phyloP scores from a whole-genome alignment of 2,113 vertebrate genomes.

The Platichthys stellatus region DNA sequence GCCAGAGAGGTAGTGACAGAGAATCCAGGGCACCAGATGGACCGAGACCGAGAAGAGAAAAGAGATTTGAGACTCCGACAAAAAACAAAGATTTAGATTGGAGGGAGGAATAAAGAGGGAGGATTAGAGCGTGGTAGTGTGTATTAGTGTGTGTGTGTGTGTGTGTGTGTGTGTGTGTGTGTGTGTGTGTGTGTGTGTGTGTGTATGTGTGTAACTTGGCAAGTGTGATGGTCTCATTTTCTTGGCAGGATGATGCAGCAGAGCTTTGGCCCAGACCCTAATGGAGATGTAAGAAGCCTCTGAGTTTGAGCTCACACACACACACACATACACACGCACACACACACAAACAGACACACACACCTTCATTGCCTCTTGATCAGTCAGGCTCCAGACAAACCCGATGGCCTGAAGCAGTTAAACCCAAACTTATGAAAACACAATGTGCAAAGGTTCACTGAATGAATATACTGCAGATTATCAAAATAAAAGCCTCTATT shows the following conservation, averaged over 20 bases:
- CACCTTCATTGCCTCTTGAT: slow-evolving; percentile 14
- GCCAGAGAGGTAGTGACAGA: slow-evolving; percentile 20
- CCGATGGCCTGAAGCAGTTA: slow-evolving; percentile 32
- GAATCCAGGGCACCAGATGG: slow-evolving; percentile 62
- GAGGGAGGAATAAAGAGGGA: slow-evolving; percentile 49
- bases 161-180: no score
- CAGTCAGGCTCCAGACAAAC: slow-evolving; percentile 51
- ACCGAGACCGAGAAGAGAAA: slow-evolving; percentile 8
- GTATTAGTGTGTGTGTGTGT: background rate
- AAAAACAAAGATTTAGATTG: slow-evolving; percentile 55
- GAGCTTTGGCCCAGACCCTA: slow-evolving; percentile 65
- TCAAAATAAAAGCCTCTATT: no score
- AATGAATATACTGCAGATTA: background rate
- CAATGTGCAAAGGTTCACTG: background rate
- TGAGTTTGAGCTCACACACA: slow-evolving; percentile 44
- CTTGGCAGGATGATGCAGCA: slow-evolving; percentile 65
- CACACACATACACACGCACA: slow-evolving; percentile 4
- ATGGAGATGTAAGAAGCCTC: slow-evolving; percentile 71
- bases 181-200: no score
- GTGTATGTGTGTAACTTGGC: background rate
- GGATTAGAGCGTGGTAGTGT: slow-evolving; percentile 43
- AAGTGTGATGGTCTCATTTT: slow-evolving; percentile 51
- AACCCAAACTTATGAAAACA: slow-evolving; percentile 25
- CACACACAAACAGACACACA: slow-evolving; percentile 5
- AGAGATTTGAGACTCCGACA: slow-evolving; percentile 43